phyloP scores from a whole-genome alignment of 2,113 vertebrate genomes.

The Urocynchramus pylzowi region DNA sequence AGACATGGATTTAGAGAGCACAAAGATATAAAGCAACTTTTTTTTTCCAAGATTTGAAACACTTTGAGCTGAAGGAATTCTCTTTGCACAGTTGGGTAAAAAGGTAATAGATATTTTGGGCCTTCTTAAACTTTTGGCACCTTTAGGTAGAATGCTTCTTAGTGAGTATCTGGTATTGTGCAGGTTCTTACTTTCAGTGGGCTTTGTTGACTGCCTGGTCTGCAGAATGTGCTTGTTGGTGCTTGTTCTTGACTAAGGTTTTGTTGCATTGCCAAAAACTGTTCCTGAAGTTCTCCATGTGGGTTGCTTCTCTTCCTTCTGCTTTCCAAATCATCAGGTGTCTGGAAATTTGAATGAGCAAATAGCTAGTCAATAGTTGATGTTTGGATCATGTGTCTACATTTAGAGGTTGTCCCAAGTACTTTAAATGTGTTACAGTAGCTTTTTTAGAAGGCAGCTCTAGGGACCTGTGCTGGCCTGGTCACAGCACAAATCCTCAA shows the following conservation, averaged over 20 bases:
- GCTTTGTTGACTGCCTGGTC: not conserved
- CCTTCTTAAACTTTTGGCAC: not conserved
- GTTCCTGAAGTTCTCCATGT: not conserved
- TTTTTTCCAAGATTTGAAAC: not conserved
- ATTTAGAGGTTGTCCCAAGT: not conserved
- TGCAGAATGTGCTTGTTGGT: not conserved
- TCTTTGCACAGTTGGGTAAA: not conserved
- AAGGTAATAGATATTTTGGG: not conserved
- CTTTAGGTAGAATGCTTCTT: not conserved
- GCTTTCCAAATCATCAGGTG: not conserved
- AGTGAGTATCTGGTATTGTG: not conserved
- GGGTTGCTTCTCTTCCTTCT: not conserved
- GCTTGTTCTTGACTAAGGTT: not conserved
- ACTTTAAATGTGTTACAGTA: rapidly evolving
- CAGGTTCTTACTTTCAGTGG: not conserved
- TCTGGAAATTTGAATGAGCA: not conserved
- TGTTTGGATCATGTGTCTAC: not conserved
- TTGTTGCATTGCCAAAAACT: not conserved
- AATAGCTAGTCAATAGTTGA: not conserved
- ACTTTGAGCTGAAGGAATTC: not conserved
- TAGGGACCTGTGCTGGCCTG: not conserved
- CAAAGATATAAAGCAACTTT: not conserved
- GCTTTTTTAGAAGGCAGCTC: not conserved
- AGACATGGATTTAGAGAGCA: not conserved
- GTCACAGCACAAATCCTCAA: not conserved